phyloP scores from a whole-genome alignment of 2,113 vertebrate species.

The Semicossyphus pulcher region DNA sequence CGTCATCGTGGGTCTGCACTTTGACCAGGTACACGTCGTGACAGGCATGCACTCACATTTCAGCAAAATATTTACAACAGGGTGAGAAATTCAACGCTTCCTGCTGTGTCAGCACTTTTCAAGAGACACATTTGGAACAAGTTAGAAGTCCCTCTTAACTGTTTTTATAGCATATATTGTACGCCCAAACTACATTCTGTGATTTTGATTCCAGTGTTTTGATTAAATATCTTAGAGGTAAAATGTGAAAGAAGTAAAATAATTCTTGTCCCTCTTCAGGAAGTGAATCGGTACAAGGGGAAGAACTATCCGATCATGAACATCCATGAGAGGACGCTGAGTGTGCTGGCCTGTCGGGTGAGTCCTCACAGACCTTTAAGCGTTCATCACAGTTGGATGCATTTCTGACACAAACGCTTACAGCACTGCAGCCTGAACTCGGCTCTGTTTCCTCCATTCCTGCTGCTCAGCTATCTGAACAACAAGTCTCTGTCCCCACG shows the following conservation, averaged over 20 bases:
- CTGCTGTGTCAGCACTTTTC: neutral
- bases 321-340: conserved; percentile 95
- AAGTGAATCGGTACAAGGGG: conserved; percentile 98
- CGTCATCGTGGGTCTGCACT: conserved; percentile 93
- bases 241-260: neutral
- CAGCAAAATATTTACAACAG: neutral
- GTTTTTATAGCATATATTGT: no score
- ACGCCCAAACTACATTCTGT: neutral
- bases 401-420: neutral
- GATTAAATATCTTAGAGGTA: neutral
- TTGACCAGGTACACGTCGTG: conserved; percentile 87
- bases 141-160: neutral
- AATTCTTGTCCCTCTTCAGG: conserved; percentile 77
- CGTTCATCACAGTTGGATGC: conserved; percentile 25
- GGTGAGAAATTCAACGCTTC: neutral
- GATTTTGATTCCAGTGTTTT: neutral
- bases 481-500: conserved; percentile 40
- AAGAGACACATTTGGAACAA: conserved; percentile 19
- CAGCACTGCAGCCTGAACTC: conserved; percentile 15
- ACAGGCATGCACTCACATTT: neutral
- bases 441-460: conserved; percentile 45
- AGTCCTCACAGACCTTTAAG: conserved; percentile 50
- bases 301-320: conserved; percentile 99
- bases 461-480: conserved; percentile 46
- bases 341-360: conserved; percentile 96